phyloP scores from a whole-genome alignment of 2,113 vertebrate genomes.

The Accipiter virgatus region DNA sequence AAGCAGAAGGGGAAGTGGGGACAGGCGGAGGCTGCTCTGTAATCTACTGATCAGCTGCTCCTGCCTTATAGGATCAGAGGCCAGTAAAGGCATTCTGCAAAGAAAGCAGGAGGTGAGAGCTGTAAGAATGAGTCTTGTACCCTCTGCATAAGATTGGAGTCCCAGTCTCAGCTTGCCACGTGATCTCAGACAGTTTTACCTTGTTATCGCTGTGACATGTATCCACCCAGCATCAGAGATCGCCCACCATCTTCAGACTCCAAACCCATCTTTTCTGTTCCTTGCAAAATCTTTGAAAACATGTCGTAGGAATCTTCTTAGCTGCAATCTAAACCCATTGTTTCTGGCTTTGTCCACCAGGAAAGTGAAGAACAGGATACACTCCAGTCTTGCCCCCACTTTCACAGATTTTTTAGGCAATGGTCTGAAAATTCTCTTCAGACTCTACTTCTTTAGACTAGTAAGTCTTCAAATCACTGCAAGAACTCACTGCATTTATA shows the following conservation, averaged over 20 bases:
- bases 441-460: not conserved
- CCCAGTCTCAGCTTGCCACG: too few species aligned
- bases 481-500: not conserved
- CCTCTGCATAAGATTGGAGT: not conserved
- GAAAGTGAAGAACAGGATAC: not conserved
- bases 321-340: accelerated
- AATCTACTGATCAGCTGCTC: not conserved
- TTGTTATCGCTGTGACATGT: not conserved
- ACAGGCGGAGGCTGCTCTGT: not conserved
- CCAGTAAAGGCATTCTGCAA: not conserved
- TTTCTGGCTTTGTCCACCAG: not conserved
- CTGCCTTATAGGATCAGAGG: not conserved
- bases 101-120: not conserved
- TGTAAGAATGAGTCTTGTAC: accelerated
- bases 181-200: not conserved
- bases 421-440: not conserved
- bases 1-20: not conserved
- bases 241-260: too few species aligned
- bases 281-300: not conserved
- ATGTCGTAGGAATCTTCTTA: accelerated
- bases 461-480: not conserved
- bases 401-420: not conserved
- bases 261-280: not conserved
- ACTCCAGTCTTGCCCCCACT: not conserved
- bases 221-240: not conserved